Evolutionary conservation across 2,113 vertebrate genomes (phyloP).

Genomic region (Pycnonotus jocosus): DNA sequence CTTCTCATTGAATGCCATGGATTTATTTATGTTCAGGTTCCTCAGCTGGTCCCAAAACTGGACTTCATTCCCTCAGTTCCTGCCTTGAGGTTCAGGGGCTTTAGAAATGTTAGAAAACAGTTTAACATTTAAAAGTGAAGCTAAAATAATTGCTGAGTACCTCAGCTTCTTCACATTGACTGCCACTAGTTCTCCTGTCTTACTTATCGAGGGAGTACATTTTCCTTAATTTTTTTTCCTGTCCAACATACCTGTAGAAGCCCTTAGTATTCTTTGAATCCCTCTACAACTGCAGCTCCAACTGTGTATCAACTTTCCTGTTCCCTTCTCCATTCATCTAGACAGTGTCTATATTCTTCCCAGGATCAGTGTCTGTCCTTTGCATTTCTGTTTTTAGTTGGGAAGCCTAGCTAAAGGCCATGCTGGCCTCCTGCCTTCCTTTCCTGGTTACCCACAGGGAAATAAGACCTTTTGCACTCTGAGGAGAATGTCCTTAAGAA

Average conservation of each 20-base stretch:
- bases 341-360: neutral
- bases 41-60: neutral
- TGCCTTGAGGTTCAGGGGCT: neutral
- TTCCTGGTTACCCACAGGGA: neutral
- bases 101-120: neutral
- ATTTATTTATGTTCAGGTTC: neutral
- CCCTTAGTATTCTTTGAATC: neutral
- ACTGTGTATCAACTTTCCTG: neutral
- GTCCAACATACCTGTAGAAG: neutral
- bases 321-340: neutral
- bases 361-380: neutral
- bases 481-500: neutral
- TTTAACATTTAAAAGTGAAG: neutral
- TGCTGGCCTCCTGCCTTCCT: neutral
- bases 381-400: neutral
- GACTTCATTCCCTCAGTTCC: neutral
- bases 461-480: neutral
- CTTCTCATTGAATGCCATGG: neutral
- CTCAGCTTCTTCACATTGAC: neutral
- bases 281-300: accelerated
- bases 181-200: neutral
- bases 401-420: neutral
- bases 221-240: neutral
- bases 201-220: neutral
- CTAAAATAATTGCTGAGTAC: neutral